These are phyloP conservation scores for Panagrolaimus sp. DNA, from an alignment of 1,140 invertebrate species.

Conservation along the genomic window DNA sequence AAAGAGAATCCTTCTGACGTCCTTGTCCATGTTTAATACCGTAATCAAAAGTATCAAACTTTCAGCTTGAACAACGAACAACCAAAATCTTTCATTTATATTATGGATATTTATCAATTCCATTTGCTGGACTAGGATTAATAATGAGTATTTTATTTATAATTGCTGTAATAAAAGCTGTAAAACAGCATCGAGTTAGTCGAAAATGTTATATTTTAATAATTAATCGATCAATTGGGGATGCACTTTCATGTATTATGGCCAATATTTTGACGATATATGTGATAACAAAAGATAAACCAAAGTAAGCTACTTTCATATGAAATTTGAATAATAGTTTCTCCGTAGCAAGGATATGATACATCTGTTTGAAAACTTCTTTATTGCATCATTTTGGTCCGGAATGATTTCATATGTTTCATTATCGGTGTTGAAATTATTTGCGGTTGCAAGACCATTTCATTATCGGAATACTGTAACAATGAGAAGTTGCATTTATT, in stretches of 20 bases:
- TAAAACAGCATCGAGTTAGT: constrained; percentile 46
- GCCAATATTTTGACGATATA: constrained; percentile 35
- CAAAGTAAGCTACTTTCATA: constrained; percentile 37
- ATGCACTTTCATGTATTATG: constrained; percentile 42
- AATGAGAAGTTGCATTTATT: constrained; percentile 47
- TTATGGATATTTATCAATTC: constrained; percentile 46
- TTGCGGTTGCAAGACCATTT: constrained; percentile 46
- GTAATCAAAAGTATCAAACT: too few relatives aligned
- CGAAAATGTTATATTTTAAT: constrained; percentile 52
- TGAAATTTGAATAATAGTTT: too few relatives aligned
- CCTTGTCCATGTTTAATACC: too few relatives aligned
- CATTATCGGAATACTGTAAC: constrained; percentile 48
- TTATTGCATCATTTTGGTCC: constrained; percentile 48
- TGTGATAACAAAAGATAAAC: constrained; percentile 30
- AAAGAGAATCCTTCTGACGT: too few relatives aligned
- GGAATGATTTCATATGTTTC: constrained; percentile 51
- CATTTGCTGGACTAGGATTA: constrained; percentile 40
- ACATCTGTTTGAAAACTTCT: constrained; percentile 45
- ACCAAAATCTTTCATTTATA: constrained; percentile 21
- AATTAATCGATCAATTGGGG: constrained; percentile 49
- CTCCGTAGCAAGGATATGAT: constrained; percentile 47
- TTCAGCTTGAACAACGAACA: background rate
- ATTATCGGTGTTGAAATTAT: constrained; percentile 46
- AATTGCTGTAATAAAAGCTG: constrained; percentile 41
- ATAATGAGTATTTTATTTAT: constrained; percentile 47